A percentile compares a stretch with the other conserved stretches of the same genome.
These are phyloP conservation scores for Eumerus sabulonum DNA, from an alignment of 2,888 invertebrate species.

Conservation along the genomic window DNA sequence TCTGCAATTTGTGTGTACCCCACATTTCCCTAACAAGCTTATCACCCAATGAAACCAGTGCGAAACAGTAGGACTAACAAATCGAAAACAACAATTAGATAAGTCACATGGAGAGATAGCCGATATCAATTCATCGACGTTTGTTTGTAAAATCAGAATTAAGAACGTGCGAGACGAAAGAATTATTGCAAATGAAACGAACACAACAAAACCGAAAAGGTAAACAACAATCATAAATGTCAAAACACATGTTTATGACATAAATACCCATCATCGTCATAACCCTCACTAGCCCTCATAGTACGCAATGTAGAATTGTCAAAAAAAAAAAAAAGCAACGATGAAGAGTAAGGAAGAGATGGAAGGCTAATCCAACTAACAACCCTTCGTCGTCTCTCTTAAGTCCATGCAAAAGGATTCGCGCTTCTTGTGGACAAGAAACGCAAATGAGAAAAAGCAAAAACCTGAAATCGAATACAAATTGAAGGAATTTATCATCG, in stretches of 20 bases:
- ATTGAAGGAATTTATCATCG: constrained; percentile 34
- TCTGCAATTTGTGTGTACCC: constrained; percentile 11
- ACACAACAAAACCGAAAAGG: constrained; percentile 42
- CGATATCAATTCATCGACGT: too few species aligned
- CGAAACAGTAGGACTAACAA: neutral
- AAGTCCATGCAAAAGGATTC: constrained; percentile 4
- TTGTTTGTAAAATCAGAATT: neutral
- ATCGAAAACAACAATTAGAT: constrained; percentile 47
- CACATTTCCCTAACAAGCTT: constrained; percentile 39
- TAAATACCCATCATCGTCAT: constrained; percentile 32
- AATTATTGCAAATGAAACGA: constrained; percentile 24
- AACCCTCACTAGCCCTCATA: constrained; percentile 2
- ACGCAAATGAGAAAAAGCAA: constrained; percentile 16
- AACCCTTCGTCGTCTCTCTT: constrained; percentile 33
- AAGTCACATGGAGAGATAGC: constrained; percentile 15
- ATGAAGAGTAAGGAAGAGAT: too few species aligned
- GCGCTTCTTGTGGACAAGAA: neutral
- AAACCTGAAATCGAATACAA: constrained; percentile 33
- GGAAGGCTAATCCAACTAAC: too few species aligned
- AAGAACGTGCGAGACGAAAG: constrained; percentile 10
- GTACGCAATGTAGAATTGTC: constrained; percentile 42
- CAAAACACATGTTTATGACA: constrained; percentile 62
- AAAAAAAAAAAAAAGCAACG: too few species aligned
- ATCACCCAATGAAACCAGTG: constrained; percentile 26
- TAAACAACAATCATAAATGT: constrained; percentile 63